These are phyloP conservation scores for Synanthedon vespiformis DNA, from an alignment of 2,888 invertebrate species.

Conservation along the genomic window DNA sequence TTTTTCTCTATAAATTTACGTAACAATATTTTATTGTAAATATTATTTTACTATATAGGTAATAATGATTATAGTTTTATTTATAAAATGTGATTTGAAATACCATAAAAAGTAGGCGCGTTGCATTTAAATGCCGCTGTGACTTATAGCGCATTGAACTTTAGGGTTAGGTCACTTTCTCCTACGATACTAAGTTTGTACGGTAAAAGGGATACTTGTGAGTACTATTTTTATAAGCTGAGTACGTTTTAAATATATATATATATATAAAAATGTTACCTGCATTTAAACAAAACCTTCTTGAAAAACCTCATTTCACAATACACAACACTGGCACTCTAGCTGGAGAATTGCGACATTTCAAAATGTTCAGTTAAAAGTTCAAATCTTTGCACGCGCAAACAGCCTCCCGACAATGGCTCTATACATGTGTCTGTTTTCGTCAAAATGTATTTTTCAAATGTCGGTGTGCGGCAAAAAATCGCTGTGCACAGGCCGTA, in stretches of 20 bases:
- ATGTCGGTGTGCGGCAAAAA: constrained; percentile 59
- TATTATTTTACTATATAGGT: no score
- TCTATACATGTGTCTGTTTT: constrained; percentile 45
- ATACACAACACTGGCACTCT: constrained; percentile 4
- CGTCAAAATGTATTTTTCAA: constrained; percentile 69
- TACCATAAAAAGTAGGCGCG: background rate
- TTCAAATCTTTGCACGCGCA: constrained; percentile 13
- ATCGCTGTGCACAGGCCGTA: constrained; percentile 48
- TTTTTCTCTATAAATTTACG: no score
- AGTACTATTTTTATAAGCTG: background rate
- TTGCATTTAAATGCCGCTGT: constrained; percentile 20
- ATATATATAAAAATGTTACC: constrained; percentile 2
- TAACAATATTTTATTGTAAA: no score
- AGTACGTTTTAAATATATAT: background rate
- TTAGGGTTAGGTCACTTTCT: constrained; percentile 32
- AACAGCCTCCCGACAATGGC: constrained; percentile 3
- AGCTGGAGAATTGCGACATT: no score
- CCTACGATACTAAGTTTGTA: constrained; percentile 5
- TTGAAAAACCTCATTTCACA: constrained; percentile 2
- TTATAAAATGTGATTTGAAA: constrained; percentile 3
- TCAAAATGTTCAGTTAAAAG: background rate
- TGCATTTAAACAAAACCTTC: constrained; percentile 3
- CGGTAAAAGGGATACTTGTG: background rate
- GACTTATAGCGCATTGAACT: constrained; percentile 27
- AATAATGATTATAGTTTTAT: no score